Conservation (phyloP, 2,113 vertebrate species). For the Australoheros scitulus region DNA sequence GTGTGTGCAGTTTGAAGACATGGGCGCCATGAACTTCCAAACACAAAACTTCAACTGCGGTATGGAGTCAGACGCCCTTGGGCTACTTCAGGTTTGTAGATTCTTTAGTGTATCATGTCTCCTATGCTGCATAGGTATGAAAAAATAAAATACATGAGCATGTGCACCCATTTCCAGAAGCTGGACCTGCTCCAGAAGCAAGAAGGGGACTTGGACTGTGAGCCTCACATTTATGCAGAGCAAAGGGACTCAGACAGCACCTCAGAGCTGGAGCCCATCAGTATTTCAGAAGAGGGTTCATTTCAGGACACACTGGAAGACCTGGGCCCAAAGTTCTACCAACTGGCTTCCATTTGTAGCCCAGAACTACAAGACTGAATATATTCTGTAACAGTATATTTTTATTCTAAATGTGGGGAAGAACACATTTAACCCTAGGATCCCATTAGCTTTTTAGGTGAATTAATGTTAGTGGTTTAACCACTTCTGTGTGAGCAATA, state of each 20-base stretch:
- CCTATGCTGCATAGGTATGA: not conserved
- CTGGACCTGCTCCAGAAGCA: too few species aligned
- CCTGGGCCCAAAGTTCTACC: not conserved
- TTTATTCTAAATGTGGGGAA: not conserved
- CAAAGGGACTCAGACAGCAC: accelerated
- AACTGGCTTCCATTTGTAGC: not conserved
- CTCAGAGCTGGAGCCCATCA: not conserved
- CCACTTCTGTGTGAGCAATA: not conserved
- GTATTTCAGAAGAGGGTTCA: not conserved
- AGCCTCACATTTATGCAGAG: not conserved
- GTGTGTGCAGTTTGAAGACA: not conserved
- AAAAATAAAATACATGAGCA: not conserved
- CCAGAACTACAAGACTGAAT: not conserved
- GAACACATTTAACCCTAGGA: not conserved
- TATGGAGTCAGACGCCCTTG: too few species aligned
- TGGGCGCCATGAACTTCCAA: not conserved
- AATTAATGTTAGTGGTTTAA: not conserved
- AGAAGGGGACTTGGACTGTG: accelerated
- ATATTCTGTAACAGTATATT: not conserved
- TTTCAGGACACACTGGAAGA: not conserved
- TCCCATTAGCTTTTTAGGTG: not conserved
- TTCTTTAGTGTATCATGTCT: not conserved
- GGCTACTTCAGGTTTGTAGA: not conserved
- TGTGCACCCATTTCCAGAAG: not conserved
- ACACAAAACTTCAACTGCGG: not conserved